Evolutionary conservation across 2,113 vertebrate genomes (phyloP).

Genomic region (Oncorhynchus gorbuscha): DNA sequence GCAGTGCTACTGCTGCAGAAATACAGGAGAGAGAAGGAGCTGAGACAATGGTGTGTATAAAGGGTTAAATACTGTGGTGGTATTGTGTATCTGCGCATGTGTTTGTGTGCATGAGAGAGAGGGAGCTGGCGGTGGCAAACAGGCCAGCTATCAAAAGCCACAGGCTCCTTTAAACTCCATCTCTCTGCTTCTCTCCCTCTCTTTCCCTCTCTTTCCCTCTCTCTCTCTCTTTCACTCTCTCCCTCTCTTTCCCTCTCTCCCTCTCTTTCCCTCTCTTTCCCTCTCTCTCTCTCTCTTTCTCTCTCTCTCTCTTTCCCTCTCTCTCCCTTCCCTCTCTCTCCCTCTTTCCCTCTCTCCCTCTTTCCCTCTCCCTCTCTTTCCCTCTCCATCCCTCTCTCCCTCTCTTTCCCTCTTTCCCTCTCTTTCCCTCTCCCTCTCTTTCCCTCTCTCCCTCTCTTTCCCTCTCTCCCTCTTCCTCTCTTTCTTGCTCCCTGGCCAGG

Average conservation of each 20-base stretch:
- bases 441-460: neutral
- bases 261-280: no score
- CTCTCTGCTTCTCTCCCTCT: neutral
- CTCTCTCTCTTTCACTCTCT: no score
- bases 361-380: no score
- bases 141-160: constrained; percentile 71
- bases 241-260: no score
- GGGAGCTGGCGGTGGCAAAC: constrained; percentile 59
- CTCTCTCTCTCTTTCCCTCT: neutral
- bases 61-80: constrained; percentile 41
- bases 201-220: neutral
- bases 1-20: neutral
- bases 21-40: constrained; percentile 5
- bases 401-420: no score
- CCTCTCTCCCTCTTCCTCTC: constrained; percentile 29
- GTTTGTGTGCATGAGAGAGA: constrained; percentile 54
- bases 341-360: constrained; percentile 29
- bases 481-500: constrained; percentile 60
- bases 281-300: no score
- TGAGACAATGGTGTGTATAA: constrained; percentile 28
- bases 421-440: no score
- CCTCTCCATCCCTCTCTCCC: no score
- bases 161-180: constrained; percentile 69
- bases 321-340: constrained; percentile 37
- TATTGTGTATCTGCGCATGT: constrained; percentile 46